Percentiles rank a stretch among this genome's conserved stretches.
phyloP scores from a whole-genome alignment of 2,888 invertebrate genomes.

The Andricus curvator region DNA sequence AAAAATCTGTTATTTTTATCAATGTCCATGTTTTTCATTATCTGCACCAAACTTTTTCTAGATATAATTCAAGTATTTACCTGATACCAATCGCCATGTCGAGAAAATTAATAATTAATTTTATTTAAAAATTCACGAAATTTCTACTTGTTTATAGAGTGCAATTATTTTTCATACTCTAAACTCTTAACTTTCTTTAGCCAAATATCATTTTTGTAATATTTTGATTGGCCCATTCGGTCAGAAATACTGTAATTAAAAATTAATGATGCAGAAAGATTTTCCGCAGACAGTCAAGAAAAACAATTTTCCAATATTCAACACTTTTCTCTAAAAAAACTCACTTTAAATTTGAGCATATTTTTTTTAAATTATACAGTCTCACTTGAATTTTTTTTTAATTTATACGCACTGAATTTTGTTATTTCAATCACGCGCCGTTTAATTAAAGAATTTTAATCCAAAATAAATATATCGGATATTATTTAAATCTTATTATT shows the following conservation, averaged over 20 bases:
- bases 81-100: conserved; percentile 39
- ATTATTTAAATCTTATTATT: not conserved
- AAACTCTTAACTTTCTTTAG: not conserved
- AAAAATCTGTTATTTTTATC: too few species aligned
- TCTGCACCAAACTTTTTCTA: not conserved
- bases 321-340: not conserved
- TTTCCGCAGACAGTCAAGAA: not conserved
- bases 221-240: not conserved
- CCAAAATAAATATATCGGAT: too few species aligned
- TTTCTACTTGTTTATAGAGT: not conserved
- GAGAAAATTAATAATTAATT: not conserved
- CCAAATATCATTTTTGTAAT: not conserved
- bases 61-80: conserved; percentile 15
- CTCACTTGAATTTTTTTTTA: not conserved
- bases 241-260: not conserved
- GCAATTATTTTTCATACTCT: not conserved
- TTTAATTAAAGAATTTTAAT: not conserved
- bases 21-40: not conserved
- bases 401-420: not conserved
- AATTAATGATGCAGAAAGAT: not conserved
- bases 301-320: not conserved
- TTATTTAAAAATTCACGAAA: not conserved
- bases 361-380: not conserved
- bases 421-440: not conserved
- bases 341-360: not conserved